phyloP scores from a whole-genome alignment of 2,113 vertebrate genomes.

The Eulemur macaco region DNA sequence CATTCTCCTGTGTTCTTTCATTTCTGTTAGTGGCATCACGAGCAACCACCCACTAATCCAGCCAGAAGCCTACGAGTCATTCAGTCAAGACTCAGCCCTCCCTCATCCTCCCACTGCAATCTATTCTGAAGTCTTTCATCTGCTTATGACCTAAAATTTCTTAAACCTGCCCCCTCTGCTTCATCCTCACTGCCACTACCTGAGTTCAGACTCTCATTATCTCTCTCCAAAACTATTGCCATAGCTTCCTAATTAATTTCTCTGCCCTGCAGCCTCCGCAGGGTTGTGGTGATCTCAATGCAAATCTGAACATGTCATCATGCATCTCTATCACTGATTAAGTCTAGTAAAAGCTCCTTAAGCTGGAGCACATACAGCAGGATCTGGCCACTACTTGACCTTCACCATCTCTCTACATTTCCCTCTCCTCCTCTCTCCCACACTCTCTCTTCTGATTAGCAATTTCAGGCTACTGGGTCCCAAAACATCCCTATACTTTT shows the following conservation, averaged over 20 bases:
- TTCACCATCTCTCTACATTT: neutral
- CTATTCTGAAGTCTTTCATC: neutral
- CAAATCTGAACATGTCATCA: neutral
- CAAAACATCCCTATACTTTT: neutral
- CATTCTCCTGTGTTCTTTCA: constrained; percentile 14
- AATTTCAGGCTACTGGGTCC: neutral
- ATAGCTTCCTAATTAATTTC: neutral
- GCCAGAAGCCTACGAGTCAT: neutral
- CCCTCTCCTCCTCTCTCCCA: neutral
- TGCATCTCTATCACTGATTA: neutral
- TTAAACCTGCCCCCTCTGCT: neutral
- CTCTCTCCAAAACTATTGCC: neutral
- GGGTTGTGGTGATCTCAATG: neutral
- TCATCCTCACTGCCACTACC: neutral
- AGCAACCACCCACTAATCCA: constrained; percentile 23
- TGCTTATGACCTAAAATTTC: neutral
- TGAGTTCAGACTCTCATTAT: neutral
- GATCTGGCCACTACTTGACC: neutral
- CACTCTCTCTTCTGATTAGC: neutral
- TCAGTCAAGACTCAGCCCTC: neutral
- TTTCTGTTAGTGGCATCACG: neutral
- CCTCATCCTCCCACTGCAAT: neutral
- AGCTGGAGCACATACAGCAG: neutral
- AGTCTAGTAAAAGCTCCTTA: neutral
- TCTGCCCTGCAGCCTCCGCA: neutral